A percentile compares a stretch with the other conserved stretches of the same genome.
phyloP scores from a whole-genome alignment of 2,888 invertebrate genomes.

The Drosophila peninsularis region DNA sequence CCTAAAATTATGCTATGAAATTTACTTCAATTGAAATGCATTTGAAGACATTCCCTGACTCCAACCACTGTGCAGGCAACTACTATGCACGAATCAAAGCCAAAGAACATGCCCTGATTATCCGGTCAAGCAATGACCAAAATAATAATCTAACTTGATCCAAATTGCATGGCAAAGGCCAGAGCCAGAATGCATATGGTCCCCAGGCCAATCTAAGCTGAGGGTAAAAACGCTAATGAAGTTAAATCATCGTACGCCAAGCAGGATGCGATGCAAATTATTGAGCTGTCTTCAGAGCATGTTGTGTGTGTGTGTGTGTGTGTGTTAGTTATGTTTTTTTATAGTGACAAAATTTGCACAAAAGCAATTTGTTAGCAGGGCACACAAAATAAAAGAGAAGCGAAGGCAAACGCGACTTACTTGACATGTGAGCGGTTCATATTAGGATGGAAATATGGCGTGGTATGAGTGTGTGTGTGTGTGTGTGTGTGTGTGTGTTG shows the following conservation, averaged over 20 bases:
- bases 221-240: constrained; percentile 63
- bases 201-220: constrained; percentile 36
- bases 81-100: constrained; percentile 21
- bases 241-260: constrained; percentile 42
- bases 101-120: constrained; percentile 69
- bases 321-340: constrained; percentile 32
- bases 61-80: constrained; percentile 36
- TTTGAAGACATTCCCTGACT: too few species aligned
- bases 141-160: constrained; percentile 33
- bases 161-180: constrained; percentile 49
- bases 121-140: constrained; percentile 73
- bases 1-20: background rate
- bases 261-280: constrained; percentile 50
- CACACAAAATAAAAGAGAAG: constrained; percentile 28
- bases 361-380: constrained; percentile 74
- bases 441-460: background rate
- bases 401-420: constrained; percentile 47
- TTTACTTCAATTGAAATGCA: too few species aligned
- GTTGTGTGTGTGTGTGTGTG: constrained; percentile 6
- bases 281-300: constrained; percentile 24
- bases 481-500: background rate
- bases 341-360: constrained; percentile 73
- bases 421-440: constrained; percentile 52
- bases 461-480: background rate
- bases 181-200: constrained; percentile 22